Evolutionary conservation across 2,113 vertebrate genomes (phyloP), one percentile per base, ranked within the genome.

Genomic region (Mastomys natalensis): DNA sequence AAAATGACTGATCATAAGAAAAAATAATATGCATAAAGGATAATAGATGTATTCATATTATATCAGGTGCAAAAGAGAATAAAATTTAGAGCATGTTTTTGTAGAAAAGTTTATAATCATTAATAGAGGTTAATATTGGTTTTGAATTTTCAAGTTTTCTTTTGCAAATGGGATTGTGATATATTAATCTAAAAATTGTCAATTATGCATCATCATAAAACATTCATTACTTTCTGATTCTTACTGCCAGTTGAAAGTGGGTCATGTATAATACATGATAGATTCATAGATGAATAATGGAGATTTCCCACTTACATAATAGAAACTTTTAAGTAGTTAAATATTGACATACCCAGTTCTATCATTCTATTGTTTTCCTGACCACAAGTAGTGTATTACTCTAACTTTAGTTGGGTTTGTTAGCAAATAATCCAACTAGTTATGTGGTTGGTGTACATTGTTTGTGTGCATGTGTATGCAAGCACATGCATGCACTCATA

Each of bases 21-120:
- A 90, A 87, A 87, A 84, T 48, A 88, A 53, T 92, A 87, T 31
- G 5, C 94, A n/a, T 94, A 91, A 89, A 88, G 81, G 15, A 6
- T 40, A 66, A 82, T 17, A 62, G 62, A 95, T 90, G 13, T 9
- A 88, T 90, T 86, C 87, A 80, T 85, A 53, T 85, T 78, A 85
- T 85, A 72, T 68, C 43, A 80, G 58, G 21, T 96, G 43, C 60
- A 80, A 86, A 89, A 91, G 87, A 91, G 48, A 91, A 76, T 95
- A 81, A 76, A 82, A 94, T 95, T 84, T 91, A 76, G 29, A 93
- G 24, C 43, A 81, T 55, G 73, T 87, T 97, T 97, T 97, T 91
- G 58, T 53, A 82, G 72, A 37, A 77, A 87, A 89, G 34, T 93
- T 97, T 93, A 12, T 82, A 89, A 91, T 93, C 37, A 90, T 84